phyloP scores from a whole-genome alignment of 2,113 vertebrate genomes.

The Mystacornis crossleyi region DNA sequence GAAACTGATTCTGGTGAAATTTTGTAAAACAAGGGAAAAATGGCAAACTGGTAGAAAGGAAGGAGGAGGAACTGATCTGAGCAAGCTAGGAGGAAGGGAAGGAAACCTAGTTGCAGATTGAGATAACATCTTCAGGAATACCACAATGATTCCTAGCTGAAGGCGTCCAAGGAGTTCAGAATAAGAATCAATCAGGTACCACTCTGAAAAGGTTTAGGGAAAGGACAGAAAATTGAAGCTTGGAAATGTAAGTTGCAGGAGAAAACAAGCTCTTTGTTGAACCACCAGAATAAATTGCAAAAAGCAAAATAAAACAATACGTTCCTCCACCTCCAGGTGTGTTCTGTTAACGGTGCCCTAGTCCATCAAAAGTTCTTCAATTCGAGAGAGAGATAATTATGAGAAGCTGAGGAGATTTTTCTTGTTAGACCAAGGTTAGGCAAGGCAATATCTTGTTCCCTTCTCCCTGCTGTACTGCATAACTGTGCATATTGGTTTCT shows the following conservation, averaged over 20 bases:
- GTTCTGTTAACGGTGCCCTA: neutral
- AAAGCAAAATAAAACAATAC: neutral
- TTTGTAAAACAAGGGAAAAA: neutral
- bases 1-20: neutral
- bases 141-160: neutral
- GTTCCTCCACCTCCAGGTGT: neutral
- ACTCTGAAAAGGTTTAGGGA: neutral
- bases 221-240: neutral
- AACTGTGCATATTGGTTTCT: neutral
- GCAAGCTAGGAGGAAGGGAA: neutral
- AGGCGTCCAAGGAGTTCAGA: neutral
- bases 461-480: neutral
- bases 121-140: neutral
- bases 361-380: neutral
- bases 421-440: neutral
- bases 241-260: neutral
- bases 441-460: neutral
- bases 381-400: neutral
- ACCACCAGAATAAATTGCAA: neutral
- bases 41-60: neutral
- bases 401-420: neutral
- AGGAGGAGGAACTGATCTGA: neutral
- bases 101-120: fast-evolving
- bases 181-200: neutral
- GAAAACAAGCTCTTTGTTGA: neutral